A percentile compares a stretch with the other conserved stretches of the same genome.
Evolutionary conservation across 1,140 invertebrate genomes (phyloP).

Genomic region (Caerostris darwini): DNA sequence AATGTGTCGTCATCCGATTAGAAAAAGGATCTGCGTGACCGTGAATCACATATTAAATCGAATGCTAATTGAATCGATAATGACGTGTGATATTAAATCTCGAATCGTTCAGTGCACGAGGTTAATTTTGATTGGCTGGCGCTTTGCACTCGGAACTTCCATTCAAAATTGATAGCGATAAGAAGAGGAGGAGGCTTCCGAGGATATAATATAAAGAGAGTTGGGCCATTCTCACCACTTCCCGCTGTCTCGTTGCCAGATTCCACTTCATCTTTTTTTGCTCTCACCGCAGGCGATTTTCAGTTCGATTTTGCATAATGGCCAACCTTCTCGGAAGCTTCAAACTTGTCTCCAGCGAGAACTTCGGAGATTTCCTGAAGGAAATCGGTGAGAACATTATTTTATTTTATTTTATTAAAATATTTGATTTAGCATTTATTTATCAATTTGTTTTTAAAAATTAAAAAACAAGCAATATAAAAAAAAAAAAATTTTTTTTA

Average conservation of each 20-base stretch:
- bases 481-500: too few relatives aligned
- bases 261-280: constrained; percentile 33
- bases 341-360: constrained; percentile 89
- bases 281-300: constrained; percentile 25
- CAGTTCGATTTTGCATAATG: constrained; percentile 61
- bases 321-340: constrained; percentile 86
- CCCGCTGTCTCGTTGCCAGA: constrained; percentile 67
- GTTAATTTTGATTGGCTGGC: constrained; percentile 55
- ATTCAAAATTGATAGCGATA: constrained; percentile 31
- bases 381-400: constrained; percentile 86
- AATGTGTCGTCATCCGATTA: constrained; percentile 23
- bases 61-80: constrained; percentile 48
- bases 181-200: neutral
- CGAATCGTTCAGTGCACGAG: constrained; percentile 34
- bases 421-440: too few relatives aligned
- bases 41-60: constrained; percentile 62
- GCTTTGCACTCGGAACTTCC: constrained; percentile 43
- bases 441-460: too few relatives aligned
- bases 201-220: constrained; percentile 38
- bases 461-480: too few relatives aligned
- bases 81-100: neutral
- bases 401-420: neutral
- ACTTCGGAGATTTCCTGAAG: constrained; percentile 95
- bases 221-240: neutral
- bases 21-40: constrained; percentile 32